These are phyloP conservation scores for Semnornis frantzii DNA, from an alignment of 2,113 vertebrate species.

Conservation along the genomic window DNA sequence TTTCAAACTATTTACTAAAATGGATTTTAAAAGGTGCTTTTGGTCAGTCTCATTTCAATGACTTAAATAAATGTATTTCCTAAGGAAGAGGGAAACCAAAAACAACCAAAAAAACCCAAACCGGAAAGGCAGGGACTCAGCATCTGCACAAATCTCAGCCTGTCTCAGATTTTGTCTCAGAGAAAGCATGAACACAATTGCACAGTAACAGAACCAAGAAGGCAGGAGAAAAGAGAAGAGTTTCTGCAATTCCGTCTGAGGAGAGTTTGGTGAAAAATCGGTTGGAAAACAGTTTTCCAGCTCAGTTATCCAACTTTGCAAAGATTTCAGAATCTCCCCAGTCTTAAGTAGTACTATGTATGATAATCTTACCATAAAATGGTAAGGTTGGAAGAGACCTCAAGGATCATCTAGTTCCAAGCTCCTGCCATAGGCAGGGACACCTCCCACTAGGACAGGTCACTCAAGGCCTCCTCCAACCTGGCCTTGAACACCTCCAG, in stretches of 20 bases:
- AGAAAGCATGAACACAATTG: slow-evolving; percentile 15
- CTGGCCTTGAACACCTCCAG: no score
- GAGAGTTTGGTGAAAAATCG: neutral
- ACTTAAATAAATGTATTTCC: slow-evolving; percentile 48
- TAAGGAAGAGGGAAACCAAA: neutral
- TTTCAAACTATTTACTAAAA: slow-evolving; percentile 68
- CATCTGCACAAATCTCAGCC: slow-evolving; percentile 39
- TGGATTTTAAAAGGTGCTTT: slow-evolving; percentile 61
- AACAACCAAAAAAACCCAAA: neutral
- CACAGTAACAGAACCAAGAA: slow-evolving; percentile 8
- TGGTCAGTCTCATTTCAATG: slow-evolving; percentile 39
- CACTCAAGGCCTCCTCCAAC: no score
- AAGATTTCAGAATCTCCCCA: neutral
- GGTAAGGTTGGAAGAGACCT: no score
- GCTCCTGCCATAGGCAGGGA: no score
- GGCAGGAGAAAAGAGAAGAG: neutral
- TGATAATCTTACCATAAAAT: neutral
- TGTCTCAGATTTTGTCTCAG: slow-evolving; percentile 35
- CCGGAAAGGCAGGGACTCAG: neutral
- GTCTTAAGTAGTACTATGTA: neutral
- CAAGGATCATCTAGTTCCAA: no score
- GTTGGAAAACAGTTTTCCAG: neutral
- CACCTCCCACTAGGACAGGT: no score
- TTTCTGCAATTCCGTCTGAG: slow-evolving; percentile 20
- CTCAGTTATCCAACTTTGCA: neutral